phyloP scores from a whole-genome alignment of 2,888 invertebrate genomes.

The Netelia inedita region DNA sequence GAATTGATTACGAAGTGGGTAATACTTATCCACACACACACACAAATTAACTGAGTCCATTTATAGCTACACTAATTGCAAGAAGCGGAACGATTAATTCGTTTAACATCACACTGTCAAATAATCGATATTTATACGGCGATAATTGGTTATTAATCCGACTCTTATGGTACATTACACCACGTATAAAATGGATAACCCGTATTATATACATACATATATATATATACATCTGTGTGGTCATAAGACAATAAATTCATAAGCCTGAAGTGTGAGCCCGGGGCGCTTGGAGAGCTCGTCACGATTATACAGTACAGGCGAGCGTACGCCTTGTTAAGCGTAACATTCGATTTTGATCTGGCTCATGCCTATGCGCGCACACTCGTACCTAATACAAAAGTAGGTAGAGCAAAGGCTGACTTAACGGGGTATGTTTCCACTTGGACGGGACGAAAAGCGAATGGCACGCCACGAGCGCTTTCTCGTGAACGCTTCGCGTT shows the following conservation, averaged over 20 bases:
- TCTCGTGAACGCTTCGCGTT: conserved; percentile 23
- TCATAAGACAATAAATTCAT: conserved; percentile 59
- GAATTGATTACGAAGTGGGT: not conserved
- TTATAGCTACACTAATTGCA: not conserved
- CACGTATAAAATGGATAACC: not conserved
- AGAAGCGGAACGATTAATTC: conserved; percentile 35
- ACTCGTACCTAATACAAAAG: not conserved
- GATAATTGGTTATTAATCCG: conserved; percentile 25
- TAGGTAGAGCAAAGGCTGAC: conserved; percentile 41
- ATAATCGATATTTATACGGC: conserved; percentile 25
- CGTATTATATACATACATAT: not conserved
- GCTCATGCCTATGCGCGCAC: not conserved
- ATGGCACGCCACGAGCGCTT: conserved; percentile 60
- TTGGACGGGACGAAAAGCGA: conserved; percentile 50
- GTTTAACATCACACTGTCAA: conserved; percentile 31
- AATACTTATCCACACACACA: not conserved
- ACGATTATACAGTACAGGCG: conserved; percentile 37
- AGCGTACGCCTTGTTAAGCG: conserved; percentile 15
- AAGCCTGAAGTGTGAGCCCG: conserved; percentile 51
- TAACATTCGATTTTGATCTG: conserved; percentile 53
- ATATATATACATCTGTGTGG: not conserved
- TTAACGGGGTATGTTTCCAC: conserved; percentile 56
- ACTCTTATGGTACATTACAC: conserved; percentile 28
- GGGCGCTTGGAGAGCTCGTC: conserved; percentile 58
- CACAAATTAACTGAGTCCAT: not conserved